Percentiles rank a stretch among this genome's conserved stretches.
These are phyloP conservation scores for Paradoxurus hermaphroditus DNA, from an alignment of 2,113 vertebrate species.

Conservation along the genomic window DNA sequence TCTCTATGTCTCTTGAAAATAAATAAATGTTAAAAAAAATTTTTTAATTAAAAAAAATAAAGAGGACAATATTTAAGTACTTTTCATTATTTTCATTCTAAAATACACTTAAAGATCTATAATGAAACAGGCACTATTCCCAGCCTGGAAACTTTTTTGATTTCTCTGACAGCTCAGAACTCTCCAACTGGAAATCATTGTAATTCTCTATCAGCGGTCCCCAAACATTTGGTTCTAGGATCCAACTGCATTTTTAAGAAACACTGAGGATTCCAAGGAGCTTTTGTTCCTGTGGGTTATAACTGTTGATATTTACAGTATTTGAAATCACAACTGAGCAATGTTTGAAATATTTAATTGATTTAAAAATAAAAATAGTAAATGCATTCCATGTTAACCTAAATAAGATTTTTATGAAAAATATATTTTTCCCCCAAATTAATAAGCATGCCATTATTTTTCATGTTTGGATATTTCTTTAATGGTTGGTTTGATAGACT, in stretches of 20 bases:
- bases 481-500: not conserved
- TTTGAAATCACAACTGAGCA: not conserved
- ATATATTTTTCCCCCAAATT: not conserved
- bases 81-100: not conserved
- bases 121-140: not conserved
- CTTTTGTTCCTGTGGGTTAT: not conserved
- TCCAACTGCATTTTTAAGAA: not conserved
- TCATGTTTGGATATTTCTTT: not conserved
- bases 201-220: not conserved
- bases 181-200: not conserved
- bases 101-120: not conserved
- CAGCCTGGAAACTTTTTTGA: not conserved
- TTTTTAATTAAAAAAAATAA: no score
- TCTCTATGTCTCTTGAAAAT: no score
- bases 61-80: not conserved
- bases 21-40: no score
- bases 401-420: conserved; percentile 5
- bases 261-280: not conserved
- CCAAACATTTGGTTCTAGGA: not conserved
- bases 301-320: not conserved
- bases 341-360: conserved; percentile 4
- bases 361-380: not conserved
- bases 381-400: not conserved
- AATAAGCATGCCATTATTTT: not conserved
- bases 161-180: not conserved